Base-by-base conservation (phyloP, 2,797 vertebrate species). In the Sardinella longiceps region DNA sequence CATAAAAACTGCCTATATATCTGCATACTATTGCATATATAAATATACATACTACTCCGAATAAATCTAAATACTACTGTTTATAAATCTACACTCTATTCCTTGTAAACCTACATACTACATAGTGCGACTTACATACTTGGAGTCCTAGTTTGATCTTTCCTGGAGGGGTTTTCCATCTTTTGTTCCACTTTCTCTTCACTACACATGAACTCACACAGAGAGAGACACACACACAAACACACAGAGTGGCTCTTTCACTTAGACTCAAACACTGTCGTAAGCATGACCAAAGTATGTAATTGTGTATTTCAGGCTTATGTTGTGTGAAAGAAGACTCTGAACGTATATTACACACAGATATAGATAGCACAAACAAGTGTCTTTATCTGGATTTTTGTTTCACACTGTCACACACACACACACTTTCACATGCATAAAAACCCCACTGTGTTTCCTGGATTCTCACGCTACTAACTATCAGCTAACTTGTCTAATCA, bases 191-290 rank as follows among this genome's bases (percentile, higher is more conserved):
- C 30, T 28, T 74, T 14, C 18, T 14, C 18, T 3, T 37, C 51
- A 56, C 51, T 23, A 43, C 89, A 91, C 82, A 82, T 85, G 87
- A 82, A 86, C 48, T 9, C 58, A 15, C 11, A 14, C 15, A 5
- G 12, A 15, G 5, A 15, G 12, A 70, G 1, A 28, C 33, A 77
- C 33, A 43, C 66, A 39, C 37, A 74, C 66, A 74, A 9, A 70
- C 63, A 70, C 60, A 70, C 30, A 70, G 2, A 70, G 28, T 25
- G 10, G 37, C 63, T 14, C 63, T 3, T 33, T 14, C 28, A 30
- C 28, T 25, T 33, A 14, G 10, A 70, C 20, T n/a, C n/a, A 70
- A 25, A 70, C 63, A 70, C 60, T 28, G n/a, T 25, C 60, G 12
- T 33, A 70, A 11, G 30, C 28, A 33, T 18, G 30, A 4, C 1